These are phyloP conservation scores for Apostichopus californicus DNA, from an alignment of 35 echinoderm and acorn worm species.

Conservation along the genomic window DNA sequence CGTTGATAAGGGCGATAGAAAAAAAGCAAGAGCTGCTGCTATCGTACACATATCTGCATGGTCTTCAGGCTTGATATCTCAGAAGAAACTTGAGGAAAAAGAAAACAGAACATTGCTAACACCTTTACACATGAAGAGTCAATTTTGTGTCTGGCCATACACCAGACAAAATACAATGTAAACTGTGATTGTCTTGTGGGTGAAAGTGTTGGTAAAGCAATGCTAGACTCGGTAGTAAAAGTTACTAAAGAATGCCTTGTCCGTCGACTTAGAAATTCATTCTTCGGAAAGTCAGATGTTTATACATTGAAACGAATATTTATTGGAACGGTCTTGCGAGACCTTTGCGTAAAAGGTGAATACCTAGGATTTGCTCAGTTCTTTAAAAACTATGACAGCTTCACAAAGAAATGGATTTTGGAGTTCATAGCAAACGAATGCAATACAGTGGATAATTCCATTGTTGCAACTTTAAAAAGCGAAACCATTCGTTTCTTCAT, in stretches of 20 bases:
- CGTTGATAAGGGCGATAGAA: background rate
- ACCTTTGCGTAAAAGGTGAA: background rate
- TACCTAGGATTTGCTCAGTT: background rate
- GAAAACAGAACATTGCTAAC: background rate
- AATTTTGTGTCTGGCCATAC: background rate
- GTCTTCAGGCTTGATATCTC: background rate
- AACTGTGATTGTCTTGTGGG: background rate
- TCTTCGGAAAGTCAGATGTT: background rate
- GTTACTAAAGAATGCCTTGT: background rate
- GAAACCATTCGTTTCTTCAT: background rate
- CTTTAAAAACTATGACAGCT: background rate
- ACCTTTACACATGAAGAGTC: background rate
- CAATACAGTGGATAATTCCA: background rate
- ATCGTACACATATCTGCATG: slow-evolving; percentile 2
- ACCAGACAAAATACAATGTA: background rate
- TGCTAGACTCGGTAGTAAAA: background rate
- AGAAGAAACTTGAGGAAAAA: background rate
- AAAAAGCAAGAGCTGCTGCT: slow-evolving; percentile 5
- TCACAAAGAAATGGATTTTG: background rate
- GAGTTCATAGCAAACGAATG: background rate
- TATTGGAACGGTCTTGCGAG: slow-evolving; percentile 33
- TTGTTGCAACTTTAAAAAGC: background rate
- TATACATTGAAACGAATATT: slow-evolving; percentile 19
- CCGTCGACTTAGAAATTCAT: background rate
- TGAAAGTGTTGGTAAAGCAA: slow-evolving; percentile 23